Evolutionary conservation across 2,888 invertebrate genomes (phyloP), one percentile per base, ranked within the genome.

Genomic region (Lamproptera curius): DNA sequence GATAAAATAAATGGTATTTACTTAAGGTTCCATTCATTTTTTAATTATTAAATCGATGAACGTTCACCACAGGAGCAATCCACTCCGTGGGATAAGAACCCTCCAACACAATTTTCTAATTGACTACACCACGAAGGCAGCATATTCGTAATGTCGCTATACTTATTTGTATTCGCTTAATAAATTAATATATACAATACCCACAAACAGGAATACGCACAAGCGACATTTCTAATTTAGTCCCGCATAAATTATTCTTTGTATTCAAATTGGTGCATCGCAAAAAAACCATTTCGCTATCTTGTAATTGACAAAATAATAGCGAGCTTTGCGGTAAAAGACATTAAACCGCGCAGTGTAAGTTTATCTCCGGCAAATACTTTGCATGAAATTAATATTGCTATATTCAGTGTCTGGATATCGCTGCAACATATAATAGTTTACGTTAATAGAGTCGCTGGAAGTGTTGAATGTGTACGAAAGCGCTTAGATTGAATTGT

Each of bases 381-480:
- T 49, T 40, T 42, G 43, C 43, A 49, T 43, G 36, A 49, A 43
- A 49, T 43, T 49, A 49, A 49, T 49, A 49, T 49, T 16, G 15
- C 39, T 34, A 49, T 43, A 49, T 49, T 33, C 48, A 43, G 16
- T 43, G 48, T 49, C 48, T 49, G 43, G 39, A 43, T 43, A 43
- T 49, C 39, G 42, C 48, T 37, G 39, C 43, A 43, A 28, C 43
- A 43, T 43, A 49, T 43, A 49, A 49, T 42, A 40, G 43, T 43
- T 28, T 17, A 43, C 15, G 16, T 10, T 26, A 35, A 28, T 49
- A 49, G 43, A 49, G 39, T 14, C 11, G 16, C 48, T 43, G 14
- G 48, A 48, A n/a, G 16, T 14, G 16, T 9, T 15, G n/a, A n/a
- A n/a, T n/a, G n/a, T n/a, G n/a, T n/a, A n/a, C n/a, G n/a, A n/a